Evolutionary conservation across 2,888 invertebrate species (phyloP), one percentile per base, ranked within the genome.

Genomic region (Lasioglossum figueresi): DNA sequence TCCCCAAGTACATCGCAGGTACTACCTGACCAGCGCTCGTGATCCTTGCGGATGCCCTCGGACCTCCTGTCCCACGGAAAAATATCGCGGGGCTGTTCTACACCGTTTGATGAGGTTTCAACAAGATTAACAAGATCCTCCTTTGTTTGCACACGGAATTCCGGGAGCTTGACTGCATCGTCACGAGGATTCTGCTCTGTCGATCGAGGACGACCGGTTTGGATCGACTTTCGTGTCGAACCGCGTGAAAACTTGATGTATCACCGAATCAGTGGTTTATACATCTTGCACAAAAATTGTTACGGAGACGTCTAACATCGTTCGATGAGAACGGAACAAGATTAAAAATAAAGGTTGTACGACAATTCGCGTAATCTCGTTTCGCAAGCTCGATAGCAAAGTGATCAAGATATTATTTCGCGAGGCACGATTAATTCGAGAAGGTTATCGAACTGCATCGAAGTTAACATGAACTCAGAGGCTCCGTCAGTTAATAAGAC

Each of bases 1-100:
- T 91, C 91, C 91, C 91, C 88, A 89, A 91, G 91, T 90, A 91
- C 88, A 89, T 90, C 90, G 90, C 27, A 88, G 31, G 89, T 84
- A 87, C 87, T 85, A 88, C 87, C 90, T 90, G 90, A 90, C 90
- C 90, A 80, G 88, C 89, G 83, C 82, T 86, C 84, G 80, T 90
- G 90, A 90, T 89, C 90, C 90, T 87, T 80, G 76, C 70, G 75
- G 84, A 73, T 76, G 84, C 72, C 68, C 75, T 71, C 34, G 63
- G 59, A 59, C 59, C 59, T 59, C 71, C 70, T 63, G 52, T 40
- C 14, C 52, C 52, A 3, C 40, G 37, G 34, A 82, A 82, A 76
- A 76, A 76, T 76, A 37, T 31, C 72, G 40, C 40, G 0, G 37
- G 14, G 23, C 40, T 70, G 63, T 72, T 40, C 27, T 52, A 31